Evolutionary conservation across 2,113 vertebrate species (phyloP).

Genomic region (Chaetodon trifascialis): DNA sequence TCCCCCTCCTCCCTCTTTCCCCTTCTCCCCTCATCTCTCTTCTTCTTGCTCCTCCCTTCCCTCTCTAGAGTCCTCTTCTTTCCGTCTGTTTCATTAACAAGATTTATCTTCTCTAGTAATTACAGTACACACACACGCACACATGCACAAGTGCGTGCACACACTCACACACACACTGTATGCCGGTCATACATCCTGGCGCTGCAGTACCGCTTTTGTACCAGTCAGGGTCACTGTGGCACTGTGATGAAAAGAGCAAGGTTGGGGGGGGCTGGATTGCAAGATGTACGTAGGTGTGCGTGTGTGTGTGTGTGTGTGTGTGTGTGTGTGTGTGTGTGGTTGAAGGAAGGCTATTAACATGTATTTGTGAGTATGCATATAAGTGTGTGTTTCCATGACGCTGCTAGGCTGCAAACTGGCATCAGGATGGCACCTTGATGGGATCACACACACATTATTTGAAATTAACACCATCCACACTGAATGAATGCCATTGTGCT

Average conservation of each 20-base stretch:
- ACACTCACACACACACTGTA: neutral
- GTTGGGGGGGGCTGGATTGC: neutral
- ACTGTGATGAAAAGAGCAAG: neutral
- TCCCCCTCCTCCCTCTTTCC: neutral
- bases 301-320: conserved; percentile 3
- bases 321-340: neutral
- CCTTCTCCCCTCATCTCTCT: conserved; percentile 44
- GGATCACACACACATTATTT: conserved; percentile 30
- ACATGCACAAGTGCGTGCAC: neutral
- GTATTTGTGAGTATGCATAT: conserved; percentile 4
- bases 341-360: too few relatives aligned
- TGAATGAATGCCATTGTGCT: conserved; percentile 31
- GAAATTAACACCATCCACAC: conserved; percentile 34
- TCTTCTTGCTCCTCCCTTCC: conserved; percentile 53
- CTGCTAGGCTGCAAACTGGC: conserved; percentile 13
- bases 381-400: conserved; percentile 21
- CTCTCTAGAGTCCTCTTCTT: conserved; percentile 70
- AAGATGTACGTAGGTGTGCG: neutral
- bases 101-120: conserved; percentile 77
- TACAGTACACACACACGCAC: conserved; percentile 54
- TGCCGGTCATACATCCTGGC: neutral
- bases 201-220: conserved; percentile 48
- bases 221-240: conserved; percentile 71
- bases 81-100: conserved; percentile 77
- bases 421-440: conserved; percentile 4